Percentiles rank a stretch among this genome's conserved stretches.
These are phyloP conservation scores for Zaprionus nigranus DNA, from an alignment of 1,140 invertebrate genomes.

Conservation along the genomic window DNA sequence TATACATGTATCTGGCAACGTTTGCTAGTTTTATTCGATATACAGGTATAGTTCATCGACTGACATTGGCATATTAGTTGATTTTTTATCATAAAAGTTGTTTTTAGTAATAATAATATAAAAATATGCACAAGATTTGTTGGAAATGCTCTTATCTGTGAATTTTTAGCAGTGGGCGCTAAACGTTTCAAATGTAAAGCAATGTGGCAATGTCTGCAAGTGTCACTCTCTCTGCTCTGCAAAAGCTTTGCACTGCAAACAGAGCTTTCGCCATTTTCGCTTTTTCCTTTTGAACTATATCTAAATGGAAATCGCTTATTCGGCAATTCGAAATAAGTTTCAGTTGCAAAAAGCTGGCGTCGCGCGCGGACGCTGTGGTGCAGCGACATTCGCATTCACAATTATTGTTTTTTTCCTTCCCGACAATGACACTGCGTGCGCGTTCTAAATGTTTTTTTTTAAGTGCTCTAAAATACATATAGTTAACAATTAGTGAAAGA, in stretches of 20 bases:
- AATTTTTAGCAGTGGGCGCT: not conserved
- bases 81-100: not conserved
- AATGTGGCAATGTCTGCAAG: conserved; percentile 10
- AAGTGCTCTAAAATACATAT: conserved; percentile 17
- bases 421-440: conserved; percentile 20
- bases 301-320: conserved; percentile 39
- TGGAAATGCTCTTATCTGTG: not conserved
- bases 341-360: conserved; percentile 51
- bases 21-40: not conserved
- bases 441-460: conserved; percentile 29
- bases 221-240: not conserved
- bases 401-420: conserved; percentile 6
- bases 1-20: not conserved
- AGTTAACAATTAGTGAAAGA: conserved; percentile 1
- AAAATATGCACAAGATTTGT: not conserved
- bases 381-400: conserved; percentile 19
- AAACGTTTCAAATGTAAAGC: not conserved
- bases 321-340: conserved; percentile 49
- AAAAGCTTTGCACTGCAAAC: conserved; percentile 23
- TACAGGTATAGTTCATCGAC: not conserved
- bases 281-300: conserved; percentile 33
- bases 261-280: conserved; percentile 25
- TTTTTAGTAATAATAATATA: not conserved
- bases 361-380: conserved; percentile 37
- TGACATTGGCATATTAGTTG: not conserved